Evolutionary conservation across 1,140 invertebrate genomes (phyloP).

Genomic region (Oreohelix idahoensis): DNA sequence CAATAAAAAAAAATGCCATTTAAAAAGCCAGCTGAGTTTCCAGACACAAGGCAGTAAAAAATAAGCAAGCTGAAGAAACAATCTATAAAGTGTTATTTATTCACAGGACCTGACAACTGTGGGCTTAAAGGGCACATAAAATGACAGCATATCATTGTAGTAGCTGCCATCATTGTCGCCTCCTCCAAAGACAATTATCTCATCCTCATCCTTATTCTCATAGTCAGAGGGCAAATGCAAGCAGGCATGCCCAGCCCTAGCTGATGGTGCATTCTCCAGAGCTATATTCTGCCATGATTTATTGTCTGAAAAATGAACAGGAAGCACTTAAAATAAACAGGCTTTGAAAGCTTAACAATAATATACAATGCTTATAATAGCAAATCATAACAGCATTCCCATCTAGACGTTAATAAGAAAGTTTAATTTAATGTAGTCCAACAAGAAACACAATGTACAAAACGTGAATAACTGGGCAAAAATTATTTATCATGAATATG

Average conservation of each 20-base stretch:
- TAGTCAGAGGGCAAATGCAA: constrained; percentile 66
- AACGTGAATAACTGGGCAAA: too few species aligned
- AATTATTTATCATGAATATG: too few species aligned
- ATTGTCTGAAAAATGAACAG: not conserved
- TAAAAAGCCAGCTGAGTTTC: too few species aligned
- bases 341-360: too few species aligned
- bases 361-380: too few species aligned
- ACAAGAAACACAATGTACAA: too few species aligned
- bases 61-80: not conserved
- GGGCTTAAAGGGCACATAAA: constrained; percentile 62
- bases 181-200: constrained; percentile 70
- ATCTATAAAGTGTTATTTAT: not conserved
- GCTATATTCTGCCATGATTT: constrained; percentile 56
- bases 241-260: constrained; percentile 64
- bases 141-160: constrained; percentile 64
- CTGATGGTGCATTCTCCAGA: constrained; percentile 53
- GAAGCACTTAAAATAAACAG: too few species aligned
- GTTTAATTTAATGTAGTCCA: too few species aligned
- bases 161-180: constrained; percentile 71
- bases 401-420: too few species aligned
- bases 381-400: too few species aligned
- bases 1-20: too few species aligned
- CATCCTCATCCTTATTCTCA: constrained; percentile 67
- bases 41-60: not conserved
- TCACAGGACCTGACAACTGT: not conserved